A percentile compares a stretch with the other conserved stretches of the same genome.
phyloP scores from a whole-genome alignment of 2,113 vertebrate genomes.

The Heterocephalus glaber region DNA sequence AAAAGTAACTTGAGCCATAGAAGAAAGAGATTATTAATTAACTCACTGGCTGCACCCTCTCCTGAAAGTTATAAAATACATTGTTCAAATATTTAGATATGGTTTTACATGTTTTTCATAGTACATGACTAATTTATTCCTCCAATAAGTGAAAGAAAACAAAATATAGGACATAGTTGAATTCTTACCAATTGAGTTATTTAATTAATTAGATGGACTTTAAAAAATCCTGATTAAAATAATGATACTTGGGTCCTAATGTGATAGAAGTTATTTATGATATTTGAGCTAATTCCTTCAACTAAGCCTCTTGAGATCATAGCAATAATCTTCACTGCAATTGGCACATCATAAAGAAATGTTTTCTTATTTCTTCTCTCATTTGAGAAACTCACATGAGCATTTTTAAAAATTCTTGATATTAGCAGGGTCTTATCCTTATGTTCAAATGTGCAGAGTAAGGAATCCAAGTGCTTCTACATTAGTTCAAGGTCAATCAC shows the following conservation, averaged over 20 bases:
- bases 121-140: neutral
- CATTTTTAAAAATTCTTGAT: neutral
- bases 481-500: neutral
- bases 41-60: neutral
- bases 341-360: neutral
- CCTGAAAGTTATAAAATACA: neutral
- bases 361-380: neutral
- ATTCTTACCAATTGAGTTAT: conserved; percentile 8
- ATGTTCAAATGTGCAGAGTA: neutral
- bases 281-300: neutral
- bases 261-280: neutral
- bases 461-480: neutral
- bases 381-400: neutral
- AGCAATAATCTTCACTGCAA: neutral
- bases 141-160: neutral
- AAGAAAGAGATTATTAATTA: neutral
- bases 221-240: neutral
- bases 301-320: neutral
- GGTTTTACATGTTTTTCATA: conserved; percentile 4
- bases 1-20: neutral
- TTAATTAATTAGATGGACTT: neutral
- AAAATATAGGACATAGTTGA: neutral
- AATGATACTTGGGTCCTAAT: neutral
- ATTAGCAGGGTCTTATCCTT: neutral
- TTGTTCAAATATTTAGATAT: neutral